Conservation (phyloP, 2,113 vertebrate genomes). For the Ictalurus furcatus region DNA sequence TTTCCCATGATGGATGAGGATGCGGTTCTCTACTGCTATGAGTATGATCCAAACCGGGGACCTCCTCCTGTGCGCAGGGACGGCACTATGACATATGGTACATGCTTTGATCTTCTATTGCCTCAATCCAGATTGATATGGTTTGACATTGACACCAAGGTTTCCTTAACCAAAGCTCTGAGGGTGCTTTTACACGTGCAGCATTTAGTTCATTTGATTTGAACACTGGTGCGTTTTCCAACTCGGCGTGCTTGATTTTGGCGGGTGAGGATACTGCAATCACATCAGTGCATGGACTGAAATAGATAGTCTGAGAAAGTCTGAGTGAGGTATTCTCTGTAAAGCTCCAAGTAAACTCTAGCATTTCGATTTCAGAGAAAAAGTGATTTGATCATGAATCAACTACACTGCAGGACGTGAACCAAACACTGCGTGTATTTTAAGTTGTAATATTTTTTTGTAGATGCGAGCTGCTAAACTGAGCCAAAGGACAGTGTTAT, state of each 20-base stretch:
- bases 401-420: background rate
- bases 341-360: constrained; percentile 1
- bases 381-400: background rate
- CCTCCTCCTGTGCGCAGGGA: constrained; percentile 87
- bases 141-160: constrained; percentile 23
- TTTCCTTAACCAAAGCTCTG: background rate
- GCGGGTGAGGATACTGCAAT: background rate
- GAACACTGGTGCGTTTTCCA: background rate
- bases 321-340: background rate
- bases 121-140: background rate
- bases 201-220: background rate
- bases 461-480: background rate
- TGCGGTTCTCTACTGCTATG: constrained; percentile 92
- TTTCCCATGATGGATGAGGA: constrained; percentile 96
- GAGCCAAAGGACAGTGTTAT: background rate
- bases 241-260: background rate
- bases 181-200: background rate
- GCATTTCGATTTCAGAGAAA: background rate
- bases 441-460: background rate
- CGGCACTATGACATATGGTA: constrained; percentile 95
- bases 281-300: background rate
- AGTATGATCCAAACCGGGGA: constrained; percentile 93
- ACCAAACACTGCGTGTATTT: background rate
- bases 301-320: background rate
- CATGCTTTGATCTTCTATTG: constrained; percentile 36